Evolutionary conservation across 23 tunicate species (phyloP).

Genomic region (Clavelina lepadiformis): DNA sequence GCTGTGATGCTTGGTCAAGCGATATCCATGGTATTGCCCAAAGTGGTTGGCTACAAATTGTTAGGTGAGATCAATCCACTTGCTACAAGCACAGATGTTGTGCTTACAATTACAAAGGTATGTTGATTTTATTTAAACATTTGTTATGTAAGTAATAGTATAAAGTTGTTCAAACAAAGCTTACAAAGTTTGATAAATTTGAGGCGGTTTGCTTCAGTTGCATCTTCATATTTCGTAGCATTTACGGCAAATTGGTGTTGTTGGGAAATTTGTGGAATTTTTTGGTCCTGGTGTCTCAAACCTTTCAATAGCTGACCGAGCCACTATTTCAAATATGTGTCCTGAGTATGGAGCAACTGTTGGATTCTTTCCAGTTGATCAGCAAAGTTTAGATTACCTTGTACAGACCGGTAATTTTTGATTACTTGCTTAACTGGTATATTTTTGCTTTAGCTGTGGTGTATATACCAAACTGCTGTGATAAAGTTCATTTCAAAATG

Average conservation of each 20-base stretch:
- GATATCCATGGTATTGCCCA: slow-evolving; percentile 92
- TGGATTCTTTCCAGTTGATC: slow-evolving; percentile 97
- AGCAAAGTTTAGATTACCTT: slow-evolving; percentile 74
- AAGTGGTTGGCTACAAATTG: slow-evolving; percentile 94
- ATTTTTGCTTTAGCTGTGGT: neutral
- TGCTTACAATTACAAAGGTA: slow-evolving; percentile 94
- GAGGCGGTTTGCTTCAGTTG: neutral
- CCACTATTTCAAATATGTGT: slow-evolving; percentile 98
- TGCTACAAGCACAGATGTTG: slow-evolving; percentile 98
- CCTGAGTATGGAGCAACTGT: slow-evolving; percentile 99
- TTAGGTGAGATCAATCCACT: slow-evolving; percentile 79
- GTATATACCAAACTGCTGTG: no score
- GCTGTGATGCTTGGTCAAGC: slow-evolving; percentile 99
- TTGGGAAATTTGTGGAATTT: slow-evolving; percentile 99
- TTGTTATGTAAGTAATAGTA: neutral
- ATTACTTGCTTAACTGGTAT: neutral
- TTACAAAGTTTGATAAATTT: neutral
- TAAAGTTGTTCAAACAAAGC: neutral
- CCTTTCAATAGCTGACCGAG: slow-evolving; percentile 94
- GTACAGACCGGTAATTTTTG: slow-evolving; percentile 77
- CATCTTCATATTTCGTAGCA: slow-evolving; percentile 32
- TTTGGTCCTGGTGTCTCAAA: slow-evolving; percentile 94
- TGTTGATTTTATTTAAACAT: neutral
- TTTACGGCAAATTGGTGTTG: slow-evolving; percentile 86
- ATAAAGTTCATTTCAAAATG: no score